A percentile compares a stretch with the other conserved stretches of the same genome.
These are phyloP conservation scores for Rhinatrema bivittatum DNA, from an alignment of 2,797 vertebrate genomes.

Conservation along the genomic window DNA sequence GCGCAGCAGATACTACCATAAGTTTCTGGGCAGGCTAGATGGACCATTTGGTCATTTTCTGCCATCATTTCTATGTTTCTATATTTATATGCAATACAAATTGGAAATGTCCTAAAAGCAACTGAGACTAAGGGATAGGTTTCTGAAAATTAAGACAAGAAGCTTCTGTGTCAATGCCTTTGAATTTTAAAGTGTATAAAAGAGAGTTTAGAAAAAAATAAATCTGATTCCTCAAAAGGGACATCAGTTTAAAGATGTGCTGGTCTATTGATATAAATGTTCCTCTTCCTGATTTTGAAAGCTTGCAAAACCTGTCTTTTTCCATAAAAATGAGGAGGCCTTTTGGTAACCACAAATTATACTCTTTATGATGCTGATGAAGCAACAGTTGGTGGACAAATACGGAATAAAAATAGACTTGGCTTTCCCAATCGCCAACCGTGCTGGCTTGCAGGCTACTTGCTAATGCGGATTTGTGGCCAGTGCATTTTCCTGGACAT, in stretches of 20 bases:
- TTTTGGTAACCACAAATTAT: constrained; percentile 30
- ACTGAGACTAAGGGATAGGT: constrained; percentile 12
- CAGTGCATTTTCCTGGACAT: constrained; percentile 42
- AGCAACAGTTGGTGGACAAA: constrained; percentile 40
- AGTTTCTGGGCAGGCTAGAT: too few species aligned
- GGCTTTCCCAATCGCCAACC: constrained; percentile 44
- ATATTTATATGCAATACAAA: too few species aligned
- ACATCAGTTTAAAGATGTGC: constrained; percentile 14
- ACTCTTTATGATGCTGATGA: constrained; percentile 40
- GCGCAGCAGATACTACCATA: too few species aligned
- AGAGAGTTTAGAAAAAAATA: constrained; percentile 4
- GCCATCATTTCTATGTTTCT: too few species aligned
- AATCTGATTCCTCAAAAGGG: constrained; percentile 13
- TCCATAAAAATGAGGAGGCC: too few species aligned
- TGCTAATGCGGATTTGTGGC: constrained; percentile 26
- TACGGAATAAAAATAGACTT: constrained; percentile 51
- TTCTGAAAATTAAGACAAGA: constrained; percentile 13
- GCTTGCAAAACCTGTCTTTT: constrained; percentile 11
- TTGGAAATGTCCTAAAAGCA: too few species aligned
- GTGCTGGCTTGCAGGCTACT: constrained; percentile 19
- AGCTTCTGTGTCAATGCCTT: constrained; percentile 14
- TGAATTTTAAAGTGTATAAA: constrained; percentile 2
- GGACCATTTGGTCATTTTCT: too few species aligned
- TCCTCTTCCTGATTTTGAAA: not conserved
- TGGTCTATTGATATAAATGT: constrained; percentile 2